Evolutionary conservation across 2,113 vertebrate genomes (phyloP).

Genomic region (Pelecanoides urinatrix): DNA sequence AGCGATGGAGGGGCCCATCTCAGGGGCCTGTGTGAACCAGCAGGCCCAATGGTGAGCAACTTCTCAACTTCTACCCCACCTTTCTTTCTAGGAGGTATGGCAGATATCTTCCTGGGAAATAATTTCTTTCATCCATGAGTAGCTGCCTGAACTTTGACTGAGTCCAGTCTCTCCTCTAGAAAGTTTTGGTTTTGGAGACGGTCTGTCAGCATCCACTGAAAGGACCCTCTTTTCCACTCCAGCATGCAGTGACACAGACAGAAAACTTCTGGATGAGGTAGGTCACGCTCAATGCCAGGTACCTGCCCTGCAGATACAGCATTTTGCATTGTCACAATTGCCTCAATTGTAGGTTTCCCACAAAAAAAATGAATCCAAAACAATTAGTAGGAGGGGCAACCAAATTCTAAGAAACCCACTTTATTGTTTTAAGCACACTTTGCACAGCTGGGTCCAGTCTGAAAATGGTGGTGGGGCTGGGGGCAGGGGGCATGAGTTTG

Average conservation of each 20-base stretch:
- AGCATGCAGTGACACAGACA: neutral
- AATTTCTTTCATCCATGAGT: neutral
- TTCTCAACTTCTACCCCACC: neutral
- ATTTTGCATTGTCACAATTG: neutral
- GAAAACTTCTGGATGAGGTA: neutral
- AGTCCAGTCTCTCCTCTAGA: neutral
- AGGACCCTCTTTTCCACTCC: neutral
- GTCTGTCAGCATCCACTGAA: neutral
- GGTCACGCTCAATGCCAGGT: neutral
- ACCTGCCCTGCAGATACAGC: neutral
- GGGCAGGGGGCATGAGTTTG: fast-evolving
- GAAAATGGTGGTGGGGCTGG: neutral
- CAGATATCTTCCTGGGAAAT: neutral
- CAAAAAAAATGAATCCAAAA: neutral
- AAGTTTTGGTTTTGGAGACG: neutral
- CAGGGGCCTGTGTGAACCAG: neutral
- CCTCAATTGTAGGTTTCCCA: neutral
- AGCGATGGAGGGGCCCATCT: too few species aligned
- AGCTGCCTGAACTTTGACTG: neutral
- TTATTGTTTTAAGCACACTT: neutral
- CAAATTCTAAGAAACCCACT: neutral
- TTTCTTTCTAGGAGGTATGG: neutral
- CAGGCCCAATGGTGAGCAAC: fast-evolving
- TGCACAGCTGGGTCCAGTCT: neutral
- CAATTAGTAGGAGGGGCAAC: neutral